Evolutionary conservation across 2,797 vertebrate species (phyloP), one percentile per base, ranked within the genome.

Genomic region (Numenius phaeopus): DNA sequence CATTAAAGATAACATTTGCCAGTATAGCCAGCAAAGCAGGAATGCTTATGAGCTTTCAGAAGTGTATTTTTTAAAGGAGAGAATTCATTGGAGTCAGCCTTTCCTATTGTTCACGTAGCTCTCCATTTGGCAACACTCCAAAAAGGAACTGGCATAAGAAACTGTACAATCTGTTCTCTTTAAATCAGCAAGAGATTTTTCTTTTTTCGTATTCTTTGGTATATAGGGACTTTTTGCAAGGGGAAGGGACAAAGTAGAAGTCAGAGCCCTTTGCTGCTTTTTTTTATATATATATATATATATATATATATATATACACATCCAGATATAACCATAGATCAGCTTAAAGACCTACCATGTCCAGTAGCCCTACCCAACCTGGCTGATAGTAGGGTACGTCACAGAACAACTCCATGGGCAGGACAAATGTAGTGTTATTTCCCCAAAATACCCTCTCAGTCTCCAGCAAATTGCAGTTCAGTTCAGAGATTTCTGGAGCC

Each of bases 1-100:
- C 87, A 85, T 87, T 95, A 91, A 94, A 96, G 72, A 88, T 21
- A 83, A 61, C 23, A 71, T 61, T 93, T 91, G 14, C 32, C 50
- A 70, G 55, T 30, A 37, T 1, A 75, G 44, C 44, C 62, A 93
- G 66, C 55, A 93, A 96, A 93, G 66, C 83, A 84, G 55, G 72
- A 90, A 89, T 11, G 12, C 66, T 88, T 77, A 72, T 2, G 4
- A 91, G 87, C 82, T 88, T 89, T 90, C 69, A 79, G 32, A 82
- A 84, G 9, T 18, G 3, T 47, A 7, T 66, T 70, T 92, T 93
- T 83, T 83, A 70, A 84, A 86, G 66, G 14, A 88, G 32, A 90
- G 89, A 87, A 87, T 75, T 32, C n/a, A 66, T 8, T 66, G 32
- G 55, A 64, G 69, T 90, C 95, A 94, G 92, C 70, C 34, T 89